Evolutionary conservation across 92 coral and sea anemone genomes (phyloP).

Genomic region (Porites lobata): DNA sequence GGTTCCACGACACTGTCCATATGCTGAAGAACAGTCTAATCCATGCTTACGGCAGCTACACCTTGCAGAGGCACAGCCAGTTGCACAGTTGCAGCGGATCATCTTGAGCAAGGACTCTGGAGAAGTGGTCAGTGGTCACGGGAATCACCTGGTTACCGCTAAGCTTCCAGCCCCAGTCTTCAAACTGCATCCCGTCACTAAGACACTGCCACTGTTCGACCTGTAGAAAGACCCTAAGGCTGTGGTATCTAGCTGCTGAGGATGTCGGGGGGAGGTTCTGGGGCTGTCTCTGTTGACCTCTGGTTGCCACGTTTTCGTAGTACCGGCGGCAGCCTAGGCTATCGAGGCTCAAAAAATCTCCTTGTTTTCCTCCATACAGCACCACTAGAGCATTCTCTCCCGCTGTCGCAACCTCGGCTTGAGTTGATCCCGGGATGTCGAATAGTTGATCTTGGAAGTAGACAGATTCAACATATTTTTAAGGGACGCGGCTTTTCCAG

Average conservation of each 20-base stretch:
- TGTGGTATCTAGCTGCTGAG: background rate
- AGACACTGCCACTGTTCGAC: background rate
- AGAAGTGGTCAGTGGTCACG: conserved; percentile 32
- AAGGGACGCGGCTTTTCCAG: too few species aligned
- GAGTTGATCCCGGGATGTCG: too few species aligned
- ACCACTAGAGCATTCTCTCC: too few species aligned
- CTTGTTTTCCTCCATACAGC: too few species aligned
- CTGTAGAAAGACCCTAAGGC: background rate
- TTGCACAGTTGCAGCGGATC: conserved; percentile 45
- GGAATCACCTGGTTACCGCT: background rate
- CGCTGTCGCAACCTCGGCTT: too few species aligned
- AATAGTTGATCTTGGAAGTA: too few species aligned
- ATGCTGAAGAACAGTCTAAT: conserved; percentile 68
- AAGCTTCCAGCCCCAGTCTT: background rate
- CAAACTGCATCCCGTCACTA: background rate
- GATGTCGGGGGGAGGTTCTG: background rate
- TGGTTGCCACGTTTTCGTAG: background rate
- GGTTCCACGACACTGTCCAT: conserved; percentile 71
- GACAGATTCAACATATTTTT: too few species aligned
- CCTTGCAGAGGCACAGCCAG: conserved; percentile 60
- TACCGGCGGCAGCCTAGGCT: background rate
- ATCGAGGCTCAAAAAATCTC: background rate
- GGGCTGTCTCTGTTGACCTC: background rate
- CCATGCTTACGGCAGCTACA: conserved; percentile 73
- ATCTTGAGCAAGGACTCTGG: conserved; percentile 47